A percentile compares a stretch with the other conserved stretches of the same genome.
phyloP scores from a whole-genome alignment of 2,888 invertebrate genomes.

The Petrolisthes manimaculis region DNA sequence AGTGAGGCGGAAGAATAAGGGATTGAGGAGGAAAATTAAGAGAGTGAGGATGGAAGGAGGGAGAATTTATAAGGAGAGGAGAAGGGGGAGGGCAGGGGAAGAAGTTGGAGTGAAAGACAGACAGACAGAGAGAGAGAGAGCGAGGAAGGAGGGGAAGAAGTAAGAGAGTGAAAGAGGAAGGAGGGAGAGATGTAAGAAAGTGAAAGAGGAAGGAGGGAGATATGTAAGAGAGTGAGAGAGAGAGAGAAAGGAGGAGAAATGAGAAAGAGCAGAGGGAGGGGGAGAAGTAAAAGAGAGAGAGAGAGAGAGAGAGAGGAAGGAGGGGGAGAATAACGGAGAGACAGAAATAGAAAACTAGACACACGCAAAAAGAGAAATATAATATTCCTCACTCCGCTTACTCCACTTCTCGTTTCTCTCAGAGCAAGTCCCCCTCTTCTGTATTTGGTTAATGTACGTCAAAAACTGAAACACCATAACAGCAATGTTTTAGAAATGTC shows the following conservation, averaged over 20 bases:
- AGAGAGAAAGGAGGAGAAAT: neutral
- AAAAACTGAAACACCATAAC: too few species aligned
- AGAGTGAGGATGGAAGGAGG: neutral
- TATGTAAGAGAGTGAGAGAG: neutral
- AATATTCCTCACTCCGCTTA: too few species aligned
- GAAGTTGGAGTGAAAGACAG: neutral
- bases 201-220: neutral
- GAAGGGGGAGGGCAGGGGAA: neutral
- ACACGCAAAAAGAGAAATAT: too few species aligned
- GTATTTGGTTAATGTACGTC: too few species aligned
- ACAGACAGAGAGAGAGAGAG: neutral
- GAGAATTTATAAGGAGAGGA: neutral
- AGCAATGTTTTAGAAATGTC: too few species aligned
- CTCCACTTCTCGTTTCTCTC: too few species aligned
- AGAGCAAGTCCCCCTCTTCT: too few species aligned
- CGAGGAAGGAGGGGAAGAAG: neutral
- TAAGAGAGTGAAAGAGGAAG: neutral
- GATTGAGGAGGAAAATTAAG: neutral
- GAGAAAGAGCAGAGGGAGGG: neutral
- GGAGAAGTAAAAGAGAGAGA: neutral
- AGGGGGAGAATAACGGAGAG: neutral
- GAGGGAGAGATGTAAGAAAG: neutral
- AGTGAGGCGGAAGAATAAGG: neutral
- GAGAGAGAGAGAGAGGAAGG: neutral
- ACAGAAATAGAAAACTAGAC: neutral